These are phyloP conservation scores for Camelus dromedarius DNA, from an alignment of 2,113 vertebrate genomes.

Conservation along the genomic window DNA sequence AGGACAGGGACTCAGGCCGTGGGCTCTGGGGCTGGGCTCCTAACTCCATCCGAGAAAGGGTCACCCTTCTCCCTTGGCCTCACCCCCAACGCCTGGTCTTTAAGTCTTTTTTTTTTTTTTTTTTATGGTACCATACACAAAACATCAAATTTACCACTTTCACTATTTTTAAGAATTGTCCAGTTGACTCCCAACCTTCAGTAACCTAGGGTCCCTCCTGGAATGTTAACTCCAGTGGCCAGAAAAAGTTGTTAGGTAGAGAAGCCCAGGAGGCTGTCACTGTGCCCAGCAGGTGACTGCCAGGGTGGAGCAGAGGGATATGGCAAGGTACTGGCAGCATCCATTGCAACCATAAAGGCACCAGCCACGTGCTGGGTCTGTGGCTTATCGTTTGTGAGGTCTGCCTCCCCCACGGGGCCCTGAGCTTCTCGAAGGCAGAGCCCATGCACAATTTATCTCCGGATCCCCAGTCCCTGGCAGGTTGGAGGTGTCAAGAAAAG, in stretches of 20 bases:
- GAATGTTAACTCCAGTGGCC: accelerated
- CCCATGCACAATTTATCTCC: accelerated
- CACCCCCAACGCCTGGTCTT: accelerated
- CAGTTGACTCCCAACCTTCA: accelerated
- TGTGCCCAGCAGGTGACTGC: neutral
- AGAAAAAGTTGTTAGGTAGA: neutral
- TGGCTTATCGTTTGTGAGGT: accelerated
- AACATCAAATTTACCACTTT: neutral
- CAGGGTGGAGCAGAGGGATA: accelerated
- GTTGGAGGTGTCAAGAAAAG: neutral
- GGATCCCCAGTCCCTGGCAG: no score
- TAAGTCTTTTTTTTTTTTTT: neutral
- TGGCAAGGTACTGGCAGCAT: accelerated
- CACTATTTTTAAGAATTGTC: neutral
- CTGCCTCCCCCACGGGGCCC: neutral
- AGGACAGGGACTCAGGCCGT: accelerated
- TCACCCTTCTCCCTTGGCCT: no score
- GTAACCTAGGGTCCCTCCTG: neutral
- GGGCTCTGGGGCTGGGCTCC: neutral
- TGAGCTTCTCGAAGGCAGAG: neutral
- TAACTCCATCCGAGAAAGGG: accelerated
- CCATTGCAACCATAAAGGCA: accelerated
- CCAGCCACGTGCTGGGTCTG: neutral
- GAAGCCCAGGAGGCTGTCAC: neutral
- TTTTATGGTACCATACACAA: no score